A percentile compares a stretch with the other conserved stretches of the same genome.
phyloP scores from a whole-genome alignment of 2,888 invertebrate species.

The Chromoteleia sp. region DNA sequence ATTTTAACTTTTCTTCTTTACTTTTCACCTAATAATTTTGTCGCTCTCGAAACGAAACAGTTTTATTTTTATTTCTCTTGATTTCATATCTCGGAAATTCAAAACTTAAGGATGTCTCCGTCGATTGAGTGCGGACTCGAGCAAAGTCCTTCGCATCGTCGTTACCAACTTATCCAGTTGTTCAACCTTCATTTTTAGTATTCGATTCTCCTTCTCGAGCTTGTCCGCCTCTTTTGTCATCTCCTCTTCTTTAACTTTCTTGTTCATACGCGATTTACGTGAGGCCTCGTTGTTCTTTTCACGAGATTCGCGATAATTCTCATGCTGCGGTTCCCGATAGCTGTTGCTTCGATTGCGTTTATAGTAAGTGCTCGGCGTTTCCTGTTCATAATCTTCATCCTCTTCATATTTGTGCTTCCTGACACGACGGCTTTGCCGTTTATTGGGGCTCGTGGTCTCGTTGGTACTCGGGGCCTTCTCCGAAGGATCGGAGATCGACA shows the following conservation, averaged over 20 bases:
- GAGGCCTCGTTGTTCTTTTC: slow-evolving; percentile 93
- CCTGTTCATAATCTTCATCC: slow-evolving; percentile 42
- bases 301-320: slow-evolving; percentile 89
- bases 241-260: slow-evolving; percentile 87
- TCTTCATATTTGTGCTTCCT: slow-evolving; percentile 49
- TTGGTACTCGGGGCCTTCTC: not conserved
- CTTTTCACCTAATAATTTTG: not conserved
- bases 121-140: slow-evolving; percentile 87
- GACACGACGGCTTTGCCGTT: slow-evolving; percentile 5
- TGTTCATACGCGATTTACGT: slow-evolving; percentile 89
- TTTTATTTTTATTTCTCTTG: slow-evolving; percentile 77
- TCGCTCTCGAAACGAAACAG: slow-evolving; percentile 1
- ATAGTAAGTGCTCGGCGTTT: slow-evolving; percentile 26
- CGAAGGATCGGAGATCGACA: slow-evolving; percentile 6
- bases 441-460: not conserved
- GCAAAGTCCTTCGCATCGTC: slow-evolving; percentile 88
- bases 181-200: slow-evolving; percentile 88
- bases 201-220: slow-evolving; percentile 88
- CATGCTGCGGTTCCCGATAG: slow-evolving; percentile 20
- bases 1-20: not conserved
- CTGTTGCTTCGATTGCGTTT: slow-evolving; percentile 18
- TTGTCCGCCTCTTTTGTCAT: slow-evolving; percentile 86
- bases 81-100: not conserved
- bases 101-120: not conserved
- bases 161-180: slow-evolving; percentile 89